Evolutionary conservation across 2,888 invertebrate species (phyloP), one percentile per base, ranked within the genome.

Genomic region (Cheilosia variabilis): DNA sequence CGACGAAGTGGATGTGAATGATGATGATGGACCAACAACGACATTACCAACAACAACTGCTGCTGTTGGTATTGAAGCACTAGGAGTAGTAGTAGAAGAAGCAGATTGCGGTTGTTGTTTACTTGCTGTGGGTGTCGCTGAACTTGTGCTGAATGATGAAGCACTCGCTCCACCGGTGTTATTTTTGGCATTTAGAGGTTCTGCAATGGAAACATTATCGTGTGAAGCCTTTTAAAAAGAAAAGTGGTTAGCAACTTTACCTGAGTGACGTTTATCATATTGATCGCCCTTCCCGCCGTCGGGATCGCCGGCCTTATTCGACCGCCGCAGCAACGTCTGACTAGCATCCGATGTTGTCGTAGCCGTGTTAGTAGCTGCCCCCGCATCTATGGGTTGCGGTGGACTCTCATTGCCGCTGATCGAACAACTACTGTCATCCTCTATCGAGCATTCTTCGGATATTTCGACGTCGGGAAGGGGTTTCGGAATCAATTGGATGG

Each of bases 371-470:
- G 62, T 63, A 10, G 62, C 58, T 34, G 69, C 53, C 34, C 43
- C 82, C 53, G 87, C 75, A 62, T 87, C 87, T 58, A 84, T 50
- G 0, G 82, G 58, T n/a, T 89, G 90, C 7, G 90, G 90, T 68
- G 92, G 91, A 89, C 92, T 91, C 86, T 93, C 94, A 69, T 93
- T 94, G 19, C 93, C 94, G 0, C 94, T 94, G 52, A 91, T 90
- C 58, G 94, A 94, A 87, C 92, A 91, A 87, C 93, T 93, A 88
- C 94, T 94, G 89, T 92, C 92, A 76, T 94, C 94, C 80, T 94
- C 94, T 68, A 91, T 89, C 41, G 91, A 90, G 88, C 89, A 91
- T 88, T 91, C 92, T 88, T 92, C 92, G 34, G 90, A 90, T 37
- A 90, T 89, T 82, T 92, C 92, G 41, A 91, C 90, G 75, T 90